A percentile compares a stretch with the other conserved stretches of the same genome.
Evolutionary conservation across 2,888 invertebrate genomes (phyloP).

Genomic region (Biston betularia): DNA sequence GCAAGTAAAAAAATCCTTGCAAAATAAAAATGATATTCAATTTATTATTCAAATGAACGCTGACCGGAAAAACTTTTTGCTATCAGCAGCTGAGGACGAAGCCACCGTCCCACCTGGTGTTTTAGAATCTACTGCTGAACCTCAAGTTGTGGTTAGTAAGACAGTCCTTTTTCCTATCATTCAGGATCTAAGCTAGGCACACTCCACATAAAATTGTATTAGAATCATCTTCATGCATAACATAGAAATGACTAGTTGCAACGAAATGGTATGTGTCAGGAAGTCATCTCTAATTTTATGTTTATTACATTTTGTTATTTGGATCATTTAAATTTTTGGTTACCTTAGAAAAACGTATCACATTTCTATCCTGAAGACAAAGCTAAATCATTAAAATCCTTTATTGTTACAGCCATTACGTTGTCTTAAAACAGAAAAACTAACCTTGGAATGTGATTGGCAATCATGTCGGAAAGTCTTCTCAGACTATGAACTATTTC

Average conservation of each 20-base stretch:
- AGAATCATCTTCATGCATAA: no score
- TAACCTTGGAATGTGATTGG: conserved; percentile 87
- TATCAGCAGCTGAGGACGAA: conserved; percentile 72
- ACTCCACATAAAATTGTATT: no score
- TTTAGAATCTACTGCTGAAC: conserved; percentile 62
- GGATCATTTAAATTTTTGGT: no score
- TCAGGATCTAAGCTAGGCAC: no score
- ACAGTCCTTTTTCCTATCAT: not conserved
- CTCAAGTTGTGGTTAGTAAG: conserved; percentile 70
- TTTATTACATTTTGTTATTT: no score
- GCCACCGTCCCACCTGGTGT: conserved; percentile 73
- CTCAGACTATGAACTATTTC: conserved; percentile 79
- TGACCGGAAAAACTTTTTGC: conserved; percentile 69
- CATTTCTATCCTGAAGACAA: not conserved
- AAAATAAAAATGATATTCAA: conserved; percentile 76
- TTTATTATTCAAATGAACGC: conserved; percentile 76
- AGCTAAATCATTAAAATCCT: not conserved
- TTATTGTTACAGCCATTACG: conserved; percentile 61
- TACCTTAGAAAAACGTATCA: no score
- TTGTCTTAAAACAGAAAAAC: conserved; percentile 58
- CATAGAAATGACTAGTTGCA: no score
- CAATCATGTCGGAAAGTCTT: conserved; percentile 74
- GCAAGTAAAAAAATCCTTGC: conserved; percentile 65
- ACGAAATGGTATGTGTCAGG: no score
- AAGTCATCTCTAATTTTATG: no score